Evolutionary conservation across 1,140 invertebrate genomes (phyloP).

Genomic region (Drosophila rufa): DNA sequence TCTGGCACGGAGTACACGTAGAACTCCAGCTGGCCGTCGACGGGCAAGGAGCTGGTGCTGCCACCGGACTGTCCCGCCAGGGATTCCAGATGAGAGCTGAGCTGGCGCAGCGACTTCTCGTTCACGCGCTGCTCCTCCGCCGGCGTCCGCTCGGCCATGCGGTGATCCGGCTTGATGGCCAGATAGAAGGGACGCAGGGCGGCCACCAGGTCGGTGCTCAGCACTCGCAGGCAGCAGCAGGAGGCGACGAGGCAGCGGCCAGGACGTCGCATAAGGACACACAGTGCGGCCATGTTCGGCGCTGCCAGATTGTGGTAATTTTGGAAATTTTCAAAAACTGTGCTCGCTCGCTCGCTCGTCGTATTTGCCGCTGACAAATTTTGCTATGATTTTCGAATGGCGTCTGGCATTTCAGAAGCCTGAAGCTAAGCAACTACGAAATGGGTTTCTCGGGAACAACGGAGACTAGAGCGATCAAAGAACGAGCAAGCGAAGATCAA

Average conservation of each 20-base stretch:
- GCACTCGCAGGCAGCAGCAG: constrained; percentile 5
- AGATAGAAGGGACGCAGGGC: constrained; percentile 97
- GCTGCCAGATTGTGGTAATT: constrained; percentile 11
- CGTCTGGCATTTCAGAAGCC: not conserved
- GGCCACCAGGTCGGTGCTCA: constrained; percentile 90
- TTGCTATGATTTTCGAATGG: not conserved
- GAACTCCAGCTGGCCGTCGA: constrained; percentile 87
- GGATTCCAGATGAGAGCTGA: constrained; percentile 92
- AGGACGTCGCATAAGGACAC: constrained; percentile 5
- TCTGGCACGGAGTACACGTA: constrained; percentile 88
- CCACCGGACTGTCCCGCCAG: constrained; percentile 78
- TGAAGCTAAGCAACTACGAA: not conserved
- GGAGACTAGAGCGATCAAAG: too few relatives aligned
- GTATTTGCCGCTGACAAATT: constrained; percentile 9
- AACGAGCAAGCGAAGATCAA: too few relatives aligned
- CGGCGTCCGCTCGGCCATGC: constrained; percentile 93
- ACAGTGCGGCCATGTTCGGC: constrained; percentile 12
- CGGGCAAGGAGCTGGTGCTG: constrained; percentile 86
- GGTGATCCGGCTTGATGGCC: constrained; percentile 95
- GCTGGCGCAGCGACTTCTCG: constrained; percentile 94
- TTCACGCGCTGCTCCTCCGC: constrained; percentile 93
- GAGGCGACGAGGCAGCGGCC: constrained; percentile 1
- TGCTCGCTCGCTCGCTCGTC: not conserved
- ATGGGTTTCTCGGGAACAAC: not conserved
- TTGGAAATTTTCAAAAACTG: constrained; percentile 8